Evolutionary conservation across 2,888 invertebrate species (phyloP), one percentile per base, ranked within the genome.

Genomic region (Acrocera orbiculus): DNA sequence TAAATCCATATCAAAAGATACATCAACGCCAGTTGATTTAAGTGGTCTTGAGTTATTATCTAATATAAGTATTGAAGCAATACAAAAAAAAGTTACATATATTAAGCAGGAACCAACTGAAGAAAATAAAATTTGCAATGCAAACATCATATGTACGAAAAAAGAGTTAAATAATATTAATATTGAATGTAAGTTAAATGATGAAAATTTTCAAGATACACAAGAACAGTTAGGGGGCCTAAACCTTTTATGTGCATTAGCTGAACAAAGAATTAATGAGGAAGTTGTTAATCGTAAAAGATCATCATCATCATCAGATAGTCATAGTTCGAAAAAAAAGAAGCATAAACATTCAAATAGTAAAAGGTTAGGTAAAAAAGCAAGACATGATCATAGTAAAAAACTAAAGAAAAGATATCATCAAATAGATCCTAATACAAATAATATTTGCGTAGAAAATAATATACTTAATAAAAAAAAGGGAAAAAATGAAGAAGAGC

Each of bases 1-100:
- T 34, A 16, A 54, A 47, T n/a, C 27, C 31, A 23, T 46, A 4
- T 52, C 54, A 2, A 53, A 55, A 38, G n/a, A 40, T 4, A 11
- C 41, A n/a, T 37, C 36, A 13, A 38, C 42, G 2, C 54, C 60
- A 11, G 74, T 79, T 1, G 83, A 85, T 51, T 61, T 83, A 6
- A 82, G 81, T 44, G 86, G 86, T 0, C 58, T 87, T 20, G 82
- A 86, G 52, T 57, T 86, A 25, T 55, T 86, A 16, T 85, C 85
- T 0, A 85, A 85, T 48, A 58, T 58, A n/a, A 85, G 85, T 51
- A 83, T 86, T 38, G 81, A 78, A 35, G 80, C 81, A 46, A 75
- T 77, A 44, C 53, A 49, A 14, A 43, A 40, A 30, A 51, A 49
- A 30, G 31, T 41, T 14, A 44, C 54, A 23, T 44, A 48, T 3